Percentiles rank a stretch among this genome's conserved stretches.
Conservation (phyloP, 2,113 vertebrate genomes). For the Rattus rattus region DNA sequence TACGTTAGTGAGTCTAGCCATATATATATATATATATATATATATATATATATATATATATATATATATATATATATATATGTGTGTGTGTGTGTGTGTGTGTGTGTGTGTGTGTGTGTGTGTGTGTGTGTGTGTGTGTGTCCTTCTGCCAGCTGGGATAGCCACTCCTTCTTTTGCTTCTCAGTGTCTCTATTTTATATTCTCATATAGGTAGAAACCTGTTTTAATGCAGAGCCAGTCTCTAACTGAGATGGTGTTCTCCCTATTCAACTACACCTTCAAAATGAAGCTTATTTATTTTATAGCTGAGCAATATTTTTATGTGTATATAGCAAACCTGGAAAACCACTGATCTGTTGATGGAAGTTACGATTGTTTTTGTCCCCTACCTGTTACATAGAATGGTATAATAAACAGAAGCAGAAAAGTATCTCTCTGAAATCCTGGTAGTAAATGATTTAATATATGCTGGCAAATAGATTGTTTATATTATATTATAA, state of each 20-base stretch:
- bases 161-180: not conserved
- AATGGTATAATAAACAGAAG: not conserved
- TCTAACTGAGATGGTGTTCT: not conserved
- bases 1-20: too few relatives aligned
- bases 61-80: too few relatives aligned
- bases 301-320: not conserved
- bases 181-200: not conserved
- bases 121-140: too few relatives aligned
- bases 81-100: too few relatives aligned
- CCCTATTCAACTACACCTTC: not conserved
- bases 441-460: not conserved
- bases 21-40: too few relatives aligned
- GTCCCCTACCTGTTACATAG: not conserved
- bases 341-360: not conserved
- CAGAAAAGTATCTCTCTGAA: not conserved
- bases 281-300: not conserved
- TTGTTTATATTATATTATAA: not conserved
- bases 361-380: not conserved
- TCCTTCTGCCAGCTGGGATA: not conserved
- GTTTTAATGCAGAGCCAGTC: not conserved
- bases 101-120: too few relatives aligned
- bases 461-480: not conserved
- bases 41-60: too few relatives aligned
- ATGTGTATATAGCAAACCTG: not conserved
- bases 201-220: not conserved